Conservation (phyloP, 1,140 invertebrate genomes). For the Sarcophaga peregrina region DNA sequence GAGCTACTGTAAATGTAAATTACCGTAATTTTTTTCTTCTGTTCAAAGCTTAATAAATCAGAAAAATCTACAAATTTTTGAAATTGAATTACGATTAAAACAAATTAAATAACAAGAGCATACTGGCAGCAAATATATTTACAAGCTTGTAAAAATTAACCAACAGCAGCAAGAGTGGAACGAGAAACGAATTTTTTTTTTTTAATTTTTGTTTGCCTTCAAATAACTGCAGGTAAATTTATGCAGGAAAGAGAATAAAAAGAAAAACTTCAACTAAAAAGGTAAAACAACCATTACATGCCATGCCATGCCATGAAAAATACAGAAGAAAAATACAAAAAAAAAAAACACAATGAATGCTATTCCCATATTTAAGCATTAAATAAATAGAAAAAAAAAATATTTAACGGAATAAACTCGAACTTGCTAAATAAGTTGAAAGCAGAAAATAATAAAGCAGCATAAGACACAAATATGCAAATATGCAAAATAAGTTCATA, state of each 20-base stretch:
- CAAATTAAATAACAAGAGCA: conserved; percentile 5
- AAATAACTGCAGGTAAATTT: conserved; percentile 1
- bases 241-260: too few relatives aligned
- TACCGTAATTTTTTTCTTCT: too few relatives aligned
- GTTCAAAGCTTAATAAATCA: neutral
- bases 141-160: neutral
- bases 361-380: conserved; percentile 6
- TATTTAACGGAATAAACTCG: neutral
- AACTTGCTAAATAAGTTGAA: conserved; percentile 8
- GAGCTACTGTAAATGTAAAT: neutral
- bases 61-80: neutral
- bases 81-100: neutral
- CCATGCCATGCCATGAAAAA: too few relatives aligned
- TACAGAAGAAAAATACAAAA: too few relatives aligned
- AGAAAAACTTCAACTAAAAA: neutral
- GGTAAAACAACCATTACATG: neutral
- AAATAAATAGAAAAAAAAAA: neutral
- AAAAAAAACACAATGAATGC: neutral
- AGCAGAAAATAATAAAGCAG: too few relatives aligned
- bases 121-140: neutral
- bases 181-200: neutral
- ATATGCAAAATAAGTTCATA: conserved; percentile 23
- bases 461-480: neutral
- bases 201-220: neutral
- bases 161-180: neutral